Base-by-base conservation (phyloP, 2,888 invertebrate species). In the Agonopterix subpropinquella region DNA sequence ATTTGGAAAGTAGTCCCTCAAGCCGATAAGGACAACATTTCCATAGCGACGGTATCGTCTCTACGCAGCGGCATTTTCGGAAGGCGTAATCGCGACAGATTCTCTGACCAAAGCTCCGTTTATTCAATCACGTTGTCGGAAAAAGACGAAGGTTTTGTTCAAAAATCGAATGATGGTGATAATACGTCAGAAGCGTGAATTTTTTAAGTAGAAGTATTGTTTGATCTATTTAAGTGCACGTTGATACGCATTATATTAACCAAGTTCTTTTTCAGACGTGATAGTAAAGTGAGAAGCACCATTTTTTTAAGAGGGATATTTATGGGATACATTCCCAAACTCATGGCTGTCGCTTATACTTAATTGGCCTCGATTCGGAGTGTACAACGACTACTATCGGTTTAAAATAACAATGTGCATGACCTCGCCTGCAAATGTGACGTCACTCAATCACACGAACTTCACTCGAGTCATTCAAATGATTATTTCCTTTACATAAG, bases 1-100 rank as follows among this genome's bases (percentile, higher is more conserved):
- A 89, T 90, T 53, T 85, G 91, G 79, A 90, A 89, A 67, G 78
- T 91, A 64, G 89, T 89, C 36, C 89, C 89, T 36, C 90, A 89
- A 67, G 70, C 74, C 5, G 89, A 89, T 37, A 77, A 77, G 54
- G 91, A 91, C 64, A 87, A 89, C 61, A 77, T 82, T 43, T 88
- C 89, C 8, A 76, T 87, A 39, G 77, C 77, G n/a, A 81, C 87
- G 2, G 67, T 75, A 44, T 88, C 89, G 0, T 77, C 84, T 37
- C 51, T 85, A n/a, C 77, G 84, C 41, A 78, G 76, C 50, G 73
- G 86, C 3, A 69, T 88, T 47, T 87, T 88, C 54, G 71, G 76
- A 43, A 73, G 80, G 45, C 61, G 85, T 42, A 81, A 89, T 58
- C 75, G 77, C 58, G 84, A 88, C 52, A 67, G 78, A 57, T 86